phyloP scores from a whole-genome alignment of 2,888 invertebrate species.

The Watsonalla binaria region DNA sequence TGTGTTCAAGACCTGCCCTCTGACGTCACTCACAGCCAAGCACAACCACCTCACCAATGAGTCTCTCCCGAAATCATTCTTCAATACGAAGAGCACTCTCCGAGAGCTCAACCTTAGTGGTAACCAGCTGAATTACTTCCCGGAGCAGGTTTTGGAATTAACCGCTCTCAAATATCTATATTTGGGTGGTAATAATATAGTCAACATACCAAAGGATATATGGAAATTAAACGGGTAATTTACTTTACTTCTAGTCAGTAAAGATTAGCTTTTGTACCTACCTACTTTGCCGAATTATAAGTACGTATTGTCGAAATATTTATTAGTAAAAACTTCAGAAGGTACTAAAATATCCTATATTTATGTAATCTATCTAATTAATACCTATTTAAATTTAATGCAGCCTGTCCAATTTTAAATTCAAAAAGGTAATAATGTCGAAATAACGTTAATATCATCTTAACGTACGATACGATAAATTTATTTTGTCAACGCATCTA shows the following conservation, averaged over 20 bases:
- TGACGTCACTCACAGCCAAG: slow-evolving; percentile 90
- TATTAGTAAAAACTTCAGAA: too few relatives aligned
- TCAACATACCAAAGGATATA: slow-evolving; percentile 88
- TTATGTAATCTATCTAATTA: too few relatives aligned
- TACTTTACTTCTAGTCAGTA: neutral
- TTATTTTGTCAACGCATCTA: too few relatives aligned
- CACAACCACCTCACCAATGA: slow-evolving; percentile 92
- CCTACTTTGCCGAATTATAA: neutral
- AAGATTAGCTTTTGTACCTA: neutral
- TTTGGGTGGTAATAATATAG: slow-evolving; percentile 92
- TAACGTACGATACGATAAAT: too few relatives aligned
- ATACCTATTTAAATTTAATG: too few relatives aligned
- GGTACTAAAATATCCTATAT: too few relatives aligned
- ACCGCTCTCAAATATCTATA: slow-evolving; percentile 89
- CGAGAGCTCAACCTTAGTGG: slow-evolving; percentile 97
- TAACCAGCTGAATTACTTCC: slow-evolving; percentile 89
- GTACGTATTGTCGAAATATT: too few relatives aligned
- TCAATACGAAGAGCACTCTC: slow-evolving; percentile 79
- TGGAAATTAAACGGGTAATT: slow-evolving; percentile 69
- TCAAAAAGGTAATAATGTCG: too few relatives aligned
- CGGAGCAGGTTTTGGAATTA: slow-evolving; percentile 91
- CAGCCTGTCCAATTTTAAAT: too few relatives aligned
- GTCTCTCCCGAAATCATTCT: slow-evolving; percentile 92
- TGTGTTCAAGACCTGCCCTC: slow-evolving; percentile 84
- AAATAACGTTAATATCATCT: too few relatives aligned